phyloP scores from a whole-genome alignment of 2,888 invertebrate species.

The Platynereis dumerilii region DNA sequence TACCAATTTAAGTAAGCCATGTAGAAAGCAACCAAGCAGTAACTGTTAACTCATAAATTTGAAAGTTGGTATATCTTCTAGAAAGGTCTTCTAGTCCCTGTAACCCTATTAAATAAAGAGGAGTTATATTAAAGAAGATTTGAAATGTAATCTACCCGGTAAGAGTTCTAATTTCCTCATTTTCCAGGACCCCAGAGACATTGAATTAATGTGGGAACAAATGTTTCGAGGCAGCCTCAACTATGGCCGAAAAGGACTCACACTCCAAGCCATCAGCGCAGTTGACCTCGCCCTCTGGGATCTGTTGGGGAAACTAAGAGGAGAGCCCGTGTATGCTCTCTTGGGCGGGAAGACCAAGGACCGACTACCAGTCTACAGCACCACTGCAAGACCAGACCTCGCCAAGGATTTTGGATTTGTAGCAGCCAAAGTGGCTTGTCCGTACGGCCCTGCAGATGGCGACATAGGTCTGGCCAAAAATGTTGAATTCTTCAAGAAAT shows the following conservation, averaged over 20 bases:
- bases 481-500: slow-evolving; percentile 48
- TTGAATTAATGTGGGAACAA: slow-evolving; percentile 57
- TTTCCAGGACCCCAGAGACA: slow-evolving; percentile 54
- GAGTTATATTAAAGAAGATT: no score
- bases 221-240: slow-evolving; percentile 57
- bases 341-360: slow-evolving; percentile 58
- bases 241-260: slow-evolving; percentile 57
- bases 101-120: no score
- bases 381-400: slow-evolving; percentile 54
- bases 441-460: slow-evolving; percentile 55
- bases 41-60: no score
- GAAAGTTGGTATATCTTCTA: no score
- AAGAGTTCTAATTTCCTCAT: no score
- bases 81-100: no score
- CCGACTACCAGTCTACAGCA: slow-evolving; percentile 54
- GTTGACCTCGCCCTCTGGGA: slow-evolving; percentile 59
- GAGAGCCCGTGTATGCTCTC: slow-evolving; percentile 57
- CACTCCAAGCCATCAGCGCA: slow-evolving; percentile 57
- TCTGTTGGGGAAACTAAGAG: slow-evolving; percentile 51
- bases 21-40: no score
- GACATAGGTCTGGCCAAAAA: slow-evolving; percentile 55
- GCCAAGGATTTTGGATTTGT: slow-evolving; percentile 56
- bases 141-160: no score
- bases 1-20: no score
- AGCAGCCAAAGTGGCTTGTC: slow-evolving; percentile 54